Evolutionary conservation across 1,140 invertebrate genomes (phyloP), one percentile per base, ranked within the genome.

Genomic region (Leucophenga varia): DNA sequence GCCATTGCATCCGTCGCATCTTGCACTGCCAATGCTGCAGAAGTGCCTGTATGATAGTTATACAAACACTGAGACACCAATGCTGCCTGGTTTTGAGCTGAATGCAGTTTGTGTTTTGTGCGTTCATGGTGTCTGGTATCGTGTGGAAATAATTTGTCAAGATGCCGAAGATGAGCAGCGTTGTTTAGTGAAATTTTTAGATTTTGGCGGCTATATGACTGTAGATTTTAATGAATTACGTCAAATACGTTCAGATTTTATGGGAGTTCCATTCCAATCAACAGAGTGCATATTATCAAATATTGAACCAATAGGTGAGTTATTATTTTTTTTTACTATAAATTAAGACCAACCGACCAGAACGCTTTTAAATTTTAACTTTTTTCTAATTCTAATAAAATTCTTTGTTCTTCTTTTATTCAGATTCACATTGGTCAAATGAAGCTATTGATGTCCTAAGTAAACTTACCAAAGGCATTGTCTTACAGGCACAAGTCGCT

Each of bases 201-300:
- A 98, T 78, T 93, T 94, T 73, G 96, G 96, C 19, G 95, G 95
- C 36, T 98, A 90, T 74, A 83, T 85, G 61, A 81, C 80, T 28
- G 79, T 95, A n/a, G 82, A 83, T 52, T 86, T 86, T 51, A 77
- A 82, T 17, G 77, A 83, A 47, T 81, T 97, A 59, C 83, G 90
- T 63, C 90, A 95, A 79, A 95, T 98, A 47, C 83, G 92, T 52
- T 87, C 85, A 48, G 93, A 98, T 77, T 97, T 95, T 72, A 87
- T 96, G 79, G 81, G 84, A 19, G 78, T 98, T 61, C 95, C 95
- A 14, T 97, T 98, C 80, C 95, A 98, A 84, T 92, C 95, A 35
- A 88, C 90, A 28, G 95, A 98, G 80, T 93, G 94, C 67, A 86
- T 87, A 70, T 78, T 98, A 63, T 91, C 92, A 8, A 89, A 95